Evolutionary conservation across 2,888 invertebrate species (phyloP).

Genomic region (Aphidius colemani): DNA sequence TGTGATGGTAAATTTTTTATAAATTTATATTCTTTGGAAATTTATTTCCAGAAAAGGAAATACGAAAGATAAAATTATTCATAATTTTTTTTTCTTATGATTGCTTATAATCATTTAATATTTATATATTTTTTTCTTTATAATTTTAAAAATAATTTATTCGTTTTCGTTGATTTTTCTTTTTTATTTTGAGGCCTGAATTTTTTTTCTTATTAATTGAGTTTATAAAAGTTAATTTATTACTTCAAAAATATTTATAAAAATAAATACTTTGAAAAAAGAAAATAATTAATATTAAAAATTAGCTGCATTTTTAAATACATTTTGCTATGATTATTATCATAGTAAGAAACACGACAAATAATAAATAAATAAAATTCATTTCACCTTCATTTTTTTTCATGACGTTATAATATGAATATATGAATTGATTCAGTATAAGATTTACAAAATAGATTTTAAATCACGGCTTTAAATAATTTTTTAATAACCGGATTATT

Average conservation of each 20-base stretch:
- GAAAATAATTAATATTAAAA: constrained; percentile 1
- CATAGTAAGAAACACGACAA: constrained; percentile 49
- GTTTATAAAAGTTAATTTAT: constrained; percentile 32
- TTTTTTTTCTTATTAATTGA: too few relatives aligned
- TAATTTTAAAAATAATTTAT: constrained; percentile 14
- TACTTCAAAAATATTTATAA: constrained; percentile 56
- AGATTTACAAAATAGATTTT: constrained; percentile 44
- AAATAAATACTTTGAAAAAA: constrained; percentile 57
- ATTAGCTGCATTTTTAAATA: constrained; percentile 12
- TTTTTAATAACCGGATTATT: constrained; percentile 19
- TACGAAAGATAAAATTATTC: constrained; percentile 4
- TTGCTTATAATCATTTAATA: constrained; percentile 31
- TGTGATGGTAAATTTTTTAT: background rate
- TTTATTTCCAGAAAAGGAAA: too few relatives aligned
- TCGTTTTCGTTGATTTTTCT: too few relatives aligned
- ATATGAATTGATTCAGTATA: constrained; percentile 43
- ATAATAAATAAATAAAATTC: constrained; percentile 60
- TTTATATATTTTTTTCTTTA: constrained; percentile 32
- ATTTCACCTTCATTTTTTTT: constrained; percentile 43
- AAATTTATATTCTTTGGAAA: constrained; percentile 17
- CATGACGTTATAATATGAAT: constrained; percentile 9
- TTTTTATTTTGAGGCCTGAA: too few relatives aligned
- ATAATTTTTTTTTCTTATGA: constrained; percentile 36
- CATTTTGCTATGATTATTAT: constrained; percentile 16
- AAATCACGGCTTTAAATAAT: constrained; percentile 28